These are phyloP conservation scores for Caenorhabditis virilis DNA, from an alignment of 2,888 invertebrate genomes.

Conservation along the genomic window DNA sequence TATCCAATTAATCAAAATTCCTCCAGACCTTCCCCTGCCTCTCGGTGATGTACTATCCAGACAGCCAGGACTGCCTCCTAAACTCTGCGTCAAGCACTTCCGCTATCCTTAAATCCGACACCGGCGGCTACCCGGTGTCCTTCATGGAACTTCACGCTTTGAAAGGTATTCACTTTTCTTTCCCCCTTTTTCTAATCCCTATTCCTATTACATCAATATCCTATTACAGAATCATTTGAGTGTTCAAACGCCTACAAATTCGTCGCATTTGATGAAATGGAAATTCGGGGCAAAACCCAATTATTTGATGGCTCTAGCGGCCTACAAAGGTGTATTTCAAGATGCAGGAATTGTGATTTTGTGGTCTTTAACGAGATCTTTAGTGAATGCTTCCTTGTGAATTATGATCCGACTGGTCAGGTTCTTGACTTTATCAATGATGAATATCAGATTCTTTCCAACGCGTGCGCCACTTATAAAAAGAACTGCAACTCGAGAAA, in stretches of 20 bases:
- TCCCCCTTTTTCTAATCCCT: neutral
- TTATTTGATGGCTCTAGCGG: slow-evolving; percentile 30
- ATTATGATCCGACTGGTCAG: slow-evolving; percentile 25
- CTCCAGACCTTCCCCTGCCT: slow-evolving; percentile 33
- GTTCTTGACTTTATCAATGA: slow-evolving; percentile 34
- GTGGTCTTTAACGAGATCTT: slow-evolving; percentile 34
- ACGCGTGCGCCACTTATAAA: slow-evolving; percentile 14
- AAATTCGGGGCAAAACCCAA: slow-evolving; percentile 26
- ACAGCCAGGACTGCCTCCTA: slow-evolving; percentile 41
- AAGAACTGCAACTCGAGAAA: slow-evolving; percentile 19
- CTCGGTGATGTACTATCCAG: slow-evolving; percentile 41
- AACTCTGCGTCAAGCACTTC: slow-evolving; percentile 39
- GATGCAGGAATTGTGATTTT: slow-evolving; percentile 29
- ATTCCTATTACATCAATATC: neutral
- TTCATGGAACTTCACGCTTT: slow-evolving; percentile 36
- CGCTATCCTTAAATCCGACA: slow-evolving; percentile 20
- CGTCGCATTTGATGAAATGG: slow-evolving; percentile 18
- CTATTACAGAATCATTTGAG: slow-evolving; percentile 22
- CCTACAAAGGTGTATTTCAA: slow-evolving; percentile 9
- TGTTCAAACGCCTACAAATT: slow-evolving; percentile 28
- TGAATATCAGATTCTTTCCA: slow-evolving; percentile 32
- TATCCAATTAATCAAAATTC: neutral
- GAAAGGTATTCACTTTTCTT: slow-evolving; percentile 13
- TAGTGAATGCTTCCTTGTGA: slow-evolving; percentile 32
- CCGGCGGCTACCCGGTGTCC: slow-evolving; percentile 34